phyloP scores from a whole-genome alignment of 2,888 invertebrate genomes.

The Pinctada fucata region DNA sequence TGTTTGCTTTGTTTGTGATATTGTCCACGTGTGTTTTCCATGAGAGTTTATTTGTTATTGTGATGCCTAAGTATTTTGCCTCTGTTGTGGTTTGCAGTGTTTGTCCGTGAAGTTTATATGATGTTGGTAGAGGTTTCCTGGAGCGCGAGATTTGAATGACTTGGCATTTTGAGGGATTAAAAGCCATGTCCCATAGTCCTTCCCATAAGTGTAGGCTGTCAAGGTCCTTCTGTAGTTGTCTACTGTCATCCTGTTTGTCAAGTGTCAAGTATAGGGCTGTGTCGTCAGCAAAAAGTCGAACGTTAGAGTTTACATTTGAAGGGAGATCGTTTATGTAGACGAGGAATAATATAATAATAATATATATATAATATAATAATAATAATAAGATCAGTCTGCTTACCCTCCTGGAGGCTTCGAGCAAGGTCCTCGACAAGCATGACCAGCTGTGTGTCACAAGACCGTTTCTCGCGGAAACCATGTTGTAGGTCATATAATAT shows the following conservation, averaged over 20 bases:
- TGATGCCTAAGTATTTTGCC: no score
- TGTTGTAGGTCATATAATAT: not conserved
- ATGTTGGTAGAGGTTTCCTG: not conserved
- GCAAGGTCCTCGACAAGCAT: not conserved
- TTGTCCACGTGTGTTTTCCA: not conserved
- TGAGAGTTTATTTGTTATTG: not conserved
- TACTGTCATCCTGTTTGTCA: no score
- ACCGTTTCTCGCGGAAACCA: not conserved
- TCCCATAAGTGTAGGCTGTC: no score
- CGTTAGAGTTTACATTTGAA: no score
- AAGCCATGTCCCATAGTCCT: slow-evolving; percentile 8
- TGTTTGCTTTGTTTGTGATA: not conserved
- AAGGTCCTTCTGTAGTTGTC: no score
- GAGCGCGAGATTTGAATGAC: slow-evolving; percentile 8
- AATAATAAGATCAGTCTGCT: not conserved
- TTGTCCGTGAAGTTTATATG: not conserved
- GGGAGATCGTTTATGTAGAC: no score
- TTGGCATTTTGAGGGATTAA: slow-evolving; percentile 18
- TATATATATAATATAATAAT: not conserved
- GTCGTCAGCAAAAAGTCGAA: not conserved
- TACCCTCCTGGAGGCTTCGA: not conserved
- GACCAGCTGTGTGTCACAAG: not conserved
- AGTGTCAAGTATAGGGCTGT: no score
- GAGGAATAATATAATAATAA: not conserved
- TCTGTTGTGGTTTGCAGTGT: not conserved